A percentile compares a stretch with the other conserved stretches of the same genome.
Conservation (phyloP, 2,888 invertebrate genomes). For the Agrotis exclamationis region DNA sequence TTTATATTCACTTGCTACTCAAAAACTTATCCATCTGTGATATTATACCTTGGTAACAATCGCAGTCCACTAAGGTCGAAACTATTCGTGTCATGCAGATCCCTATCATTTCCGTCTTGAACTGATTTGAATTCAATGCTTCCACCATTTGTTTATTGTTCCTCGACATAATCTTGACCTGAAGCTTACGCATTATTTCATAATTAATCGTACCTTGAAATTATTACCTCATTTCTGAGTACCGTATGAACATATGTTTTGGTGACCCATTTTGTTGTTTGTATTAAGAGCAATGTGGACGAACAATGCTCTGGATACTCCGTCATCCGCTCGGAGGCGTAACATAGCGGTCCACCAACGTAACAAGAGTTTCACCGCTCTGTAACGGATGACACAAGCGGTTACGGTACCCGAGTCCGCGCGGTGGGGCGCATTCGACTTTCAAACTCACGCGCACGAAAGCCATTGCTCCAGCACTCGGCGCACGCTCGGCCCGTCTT, state of each 20-base stretch:
- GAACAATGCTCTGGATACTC: conserved; percentile 68
- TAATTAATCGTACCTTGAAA: conserved; percentile 49
- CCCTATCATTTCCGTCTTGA: conserved; percentile 68
- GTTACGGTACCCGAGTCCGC: conserved; percentile 83
- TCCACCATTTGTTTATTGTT: conserved; percentile 66
- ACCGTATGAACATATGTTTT: conserved; percentile 8
- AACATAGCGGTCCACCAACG: conserved; percentile 84
- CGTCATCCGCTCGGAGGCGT: conserved; percentile 73
- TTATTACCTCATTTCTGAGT: conserved; percentile 9
- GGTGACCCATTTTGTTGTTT: conserved; percentile 48
- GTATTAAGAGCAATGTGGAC: conserved; percentile 56
- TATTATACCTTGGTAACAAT: conserved; percentile 47
- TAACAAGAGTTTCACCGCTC: conserved; percentile 86
- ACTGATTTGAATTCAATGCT: conserved; percentile 74
- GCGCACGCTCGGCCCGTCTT: conserved; percentile 66
- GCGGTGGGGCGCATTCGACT: conserved; percentile 75
- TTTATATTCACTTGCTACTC: conserved; percentile 43
- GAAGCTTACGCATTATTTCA: conserved; percentile 49
- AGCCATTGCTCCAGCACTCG: conserved; percentile 72
- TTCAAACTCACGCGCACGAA: conserved; percentile 85
- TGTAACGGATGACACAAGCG: conserved; percentile 90
- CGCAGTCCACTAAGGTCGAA: conserved; percentile 59
- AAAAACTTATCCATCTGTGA: conserved; percentile 43
- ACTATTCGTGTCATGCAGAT: conserved; percentile 69
- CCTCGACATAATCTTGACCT: conserved; percentile 64